Conservation (phyloP, 2,888 invertebrate genomes). For the Argyresthia albistria region DNA sequence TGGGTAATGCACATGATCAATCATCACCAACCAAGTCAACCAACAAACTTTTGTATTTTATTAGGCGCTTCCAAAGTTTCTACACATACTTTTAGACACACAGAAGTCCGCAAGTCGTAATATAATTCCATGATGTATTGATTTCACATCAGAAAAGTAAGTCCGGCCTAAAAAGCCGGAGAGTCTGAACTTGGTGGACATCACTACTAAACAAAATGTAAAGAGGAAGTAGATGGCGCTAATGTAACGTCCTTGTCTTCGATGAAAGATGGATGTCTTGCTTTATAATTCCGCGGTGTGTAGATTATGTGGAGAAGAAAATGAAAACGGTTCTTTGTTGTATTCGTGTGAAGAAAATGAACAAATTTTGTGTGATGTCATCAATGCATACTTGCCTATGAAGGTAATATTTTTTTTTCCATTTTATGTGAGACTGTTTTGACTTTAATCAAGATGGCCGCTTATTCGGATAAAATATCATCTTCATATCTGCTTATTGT, state of each 20-base stretch:
- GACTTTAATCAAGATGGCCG: conserved; percentile 59
- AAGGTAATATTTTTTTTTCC: conserved; percentile 67
- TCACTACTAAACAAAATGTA: background rate
- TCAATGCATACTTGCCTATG: conserved; percentile 82
- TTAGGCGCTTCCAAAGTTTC: no score
- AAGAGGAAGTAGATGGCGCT: conserved; percentile 60
- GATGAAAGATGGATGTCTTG: conserved; percentile 53
- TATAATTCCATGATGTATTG: no score
- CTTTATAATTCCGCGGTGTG: conserved; percentile 81
- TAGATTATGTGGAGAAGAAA: conserved; percentile 83
- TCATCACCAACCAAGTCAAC: no score
- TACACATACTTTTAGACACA: no score
- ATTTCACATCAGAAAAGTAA: no score
- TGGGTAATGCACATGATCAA: no score
- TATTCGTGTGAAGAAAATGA: conserved; percentile 73
- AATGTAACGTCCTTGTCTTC: conserved; percentile 10
- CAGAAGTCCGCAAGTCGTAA: no score
- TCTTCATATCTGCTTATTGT: conserved; percentile 29
- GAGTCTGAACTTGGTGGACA: no score
- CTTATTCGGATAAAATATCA: conserved; percentile 21
- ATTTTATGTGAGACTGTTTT: conserved; percentile 53
- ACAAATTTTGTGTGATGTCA: conserved; percentile 74
- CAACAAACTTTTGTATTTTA: no score
- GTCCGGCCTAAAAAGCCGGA: no score
- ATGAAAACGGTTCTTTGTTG: conserved; percentile 77